These are phyloP conservation scores for Acromyrmex echinatior DNA, from an alignment of 1,140 invertebrate genomes.

Conservation along the genomic window DNA sequence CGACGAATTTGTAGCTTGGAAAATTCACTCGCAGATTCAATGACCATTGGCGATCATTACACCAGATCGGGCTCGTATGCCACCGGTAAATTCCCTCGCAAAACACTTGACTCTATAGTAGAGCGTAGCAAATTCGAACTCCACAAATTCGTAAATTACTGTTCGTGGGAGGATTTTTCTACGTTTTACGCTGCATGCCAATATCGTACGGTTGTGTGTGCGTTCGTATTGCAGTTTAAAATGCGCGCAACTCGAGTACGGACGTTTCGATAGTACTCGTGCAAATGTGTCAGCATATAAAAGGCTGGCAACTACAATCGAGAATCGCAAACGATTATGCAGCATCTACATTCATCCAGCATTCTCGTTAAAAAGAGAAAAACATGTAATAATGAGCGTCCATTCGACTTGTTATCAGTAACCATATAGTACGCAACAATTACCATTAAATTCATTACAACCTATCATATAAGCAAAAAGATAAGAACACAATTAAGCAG, in stretches of 20 bases:
- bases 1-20: conserved; percentile 35
- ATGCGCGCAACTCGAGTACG: conserved; percentile 59
- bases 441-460: background rate
- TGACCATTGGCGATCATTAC: conserved; percentile 57
- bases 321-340: conserved; percentile 42
- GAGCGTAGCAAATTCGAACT: conserved; percentile 53
- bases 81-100: conserved; percentile 54
- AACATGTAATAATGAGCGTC: conserved; percentile 21
- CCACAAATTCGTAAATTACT: conserved; percentile 63
- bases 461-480: background rate
- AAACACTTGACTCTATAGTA: conserved; percentile 57
- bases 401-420: conserved; percentile 11
- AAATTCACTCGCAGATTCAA: conserved; percentile 51
- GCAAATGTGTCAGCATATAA: conserved; percentile 52
- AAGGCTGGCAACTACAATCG: conserved; percentile 39
- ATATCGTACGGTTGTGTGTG: background rate
- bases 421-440: background rate
- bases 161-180: conserved; percentile 43
- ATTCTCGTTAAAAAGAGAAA: conserved; percentile 2
- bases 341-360: conserved; percentile 35
- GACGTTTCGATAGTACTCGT: conserved; percentile 57
- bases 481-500: background rate
- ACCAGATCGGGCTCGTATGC: conserved; percentile 41
- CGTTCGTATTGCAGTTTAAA: conserved; percentile 52
- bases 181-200: conserved; percentile 31